Evolutionary conservation across 2,113 vertebrate genomes (phyloP), one percentile per base, ranked within the genome.

Genomic region (Cynopterus brachyotis): DNA sequence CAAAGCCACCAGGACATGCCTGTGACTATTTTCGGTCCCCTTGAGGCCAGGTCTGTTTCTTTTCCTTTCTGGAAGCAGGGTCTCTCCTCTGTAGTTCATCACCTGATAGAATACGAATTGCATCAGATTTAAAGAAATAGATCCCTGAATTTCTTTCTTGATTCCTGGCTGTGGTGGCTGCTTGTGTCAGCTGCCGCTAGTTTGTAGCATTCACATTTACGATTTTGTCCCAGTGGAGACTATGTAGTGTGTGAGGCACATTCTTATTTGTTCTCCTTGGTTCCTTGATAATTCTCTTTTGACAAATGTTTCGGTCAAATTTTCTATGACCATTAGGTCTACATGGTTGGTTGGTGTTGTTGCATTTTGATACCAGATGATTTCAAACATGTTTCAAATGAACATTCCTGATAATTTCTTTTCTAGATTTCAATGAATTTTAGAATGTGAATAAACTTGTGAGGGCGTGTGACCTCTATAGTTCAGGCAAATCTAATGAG

Each of bases 61-160:
- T 92, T 93, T 70, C 66, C 69, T 95, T 79, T 73, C 42, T 79
- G 72, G 45, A 76, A 45, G 32, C 59, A 79, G 78, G 53, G 69
- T 84, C 89, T 78, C 69, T 64, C 30, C 66, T 96, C 64, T n/a
- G 15, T 37, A 6, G 59, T 81, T 81, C 15, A 26, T 81, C 87
- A 45, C 26, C 10, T 55, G 79, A 32, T 55, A 40, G 3, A 17
- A 47, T 7, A 12, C 73, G 86, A 22, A 19, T 57, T 97, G 80
- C 84, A 72, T 96, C 37, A 69, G 88, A 89, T 94, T 84, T 55
- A 32, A 97, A 89, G 79, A 82, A 45, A 45, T 35, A 24, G 20
- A 37, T 70, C 50, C 57, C n/a, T 40, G 55, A 64, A 35, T 20
- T 32, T 64, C 57, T 89, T 78, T 91, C 19, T 26, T 28, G 45